Base-by-base conservation (phyloP, 2,113 vertebrate genomes). In the Mastomys coucha region DNA sequence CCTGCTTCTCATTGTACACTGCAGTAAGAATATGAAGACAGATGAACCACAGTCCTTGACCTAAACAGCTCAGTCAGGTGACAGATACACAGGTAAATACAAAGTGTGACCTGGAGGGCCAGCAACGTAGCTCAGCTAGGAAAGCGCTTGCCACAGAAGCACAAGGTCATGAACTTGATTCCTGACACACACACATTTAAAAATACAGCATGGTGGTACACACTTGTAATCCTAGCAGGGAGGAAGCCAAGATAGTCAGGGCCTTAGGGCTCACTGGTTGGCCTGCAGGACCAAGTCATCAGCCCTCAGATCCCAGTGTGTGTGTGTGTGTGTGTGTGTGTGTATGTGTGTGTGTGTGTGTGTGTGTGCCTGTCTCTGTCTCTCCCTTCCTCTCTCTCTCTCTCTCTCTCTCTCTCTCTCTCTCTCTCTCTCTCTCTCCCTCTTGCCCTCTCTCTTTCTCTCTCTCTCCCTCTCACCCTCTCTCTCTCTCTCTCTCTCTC, bases 1-100 rank as follows among this genome's bases (percentile, higher is more conserved):
- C 12, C 67, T 94, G 22, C 85, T 93, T 92, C 89, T 51, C 13
- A 81, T 33, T 42, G 93, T 42, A 45, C 53, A 89, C 65, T 39
- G 24, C 81, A 92, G 72, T 31, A 58, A 7, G 22, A 33, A 53
- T 51, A 78, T 6, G 60, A 76, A 86, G 51, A 81, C 69, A 51
- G 94, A 70, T 49, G 14, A 95, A 17, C 28, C 33, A 75, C 8
- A 93, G 85, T n/a, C 9, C 80, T 78, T 67, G 88, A 45, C 36
- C 67, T 28, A 70, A 91, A 94, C 76, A 67, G 49, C 19, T 75
- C 77, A 65, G 9, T 75, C 87, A 76, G 58, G 87, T 12, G 24
- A 49, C 10, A 91, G 53, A 89, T 14, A 39, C 36, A 92, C 16
- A 78, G 16, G 60, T 45, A 88, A 53, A 69, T 7, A 93, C 72